These are phyloP conservation scores for Fragum fragum DNA, from an alignment of 2,888 invertebrate species.

Conservation along the genomic window DNA sequence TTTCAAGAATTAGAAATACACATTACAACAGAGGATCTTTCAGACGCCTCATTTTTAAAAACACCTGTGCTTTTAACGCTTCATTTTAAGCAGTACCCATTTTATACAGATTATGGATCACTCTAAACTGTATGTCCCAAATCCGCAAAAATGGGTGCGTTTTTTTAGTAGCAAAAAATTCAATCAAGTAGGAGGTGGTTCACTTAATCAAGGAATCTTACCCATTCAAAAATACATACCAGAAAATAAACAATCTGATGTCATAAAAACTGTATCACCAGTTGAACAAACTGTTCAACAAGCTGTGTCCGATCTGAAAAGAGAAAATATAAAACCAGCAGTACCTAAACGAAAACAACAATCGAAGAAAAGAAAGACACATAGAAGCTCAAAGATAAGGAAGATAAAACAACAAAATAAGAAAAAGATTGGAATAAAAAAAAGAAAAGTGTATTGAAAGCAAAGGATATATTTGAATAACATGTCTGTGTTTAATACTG, in stretches of 20 bases:
- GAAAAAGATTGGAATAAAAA: neutral
- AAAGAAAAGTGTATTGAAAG: neutral
- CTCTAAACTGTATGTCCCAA: slow-evolving; percentile 32
- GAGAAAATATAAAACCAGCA: slow-evolving; percentile 30
- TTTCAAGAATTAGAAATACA: slow-evolving; percentile 18
- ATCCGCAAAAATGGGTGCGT: slow-evolving; percentile 27
- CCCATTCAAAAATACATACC: slow-evolving; percentile 10
- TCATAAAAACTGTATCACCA: slow-evolving; percentile 16
- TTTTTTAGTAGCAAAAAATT: slow-evolving; percentile 18
- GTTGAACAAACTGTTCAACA: slow-evolving; percentile 14
- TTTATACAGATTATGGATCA: slow-evolving; percentile 23
- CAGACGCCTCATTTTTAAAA: too few species aligned
- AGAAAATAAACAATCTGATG: neutral
- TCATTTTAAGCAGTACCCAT: too few species aligned
- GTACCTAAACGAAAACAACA: neutral
- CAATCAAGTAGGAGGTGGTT: slow-evolving; percentile 8
- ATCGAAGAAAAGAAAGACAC: neutral
- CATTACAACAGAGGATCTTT: neutral
- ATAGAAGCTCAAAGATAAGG: neutral
- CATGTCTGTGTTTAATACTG: slow-evolving; percentile 25
- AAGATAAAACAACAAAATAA: neutral
- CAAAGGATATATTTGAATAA: slow-evolving; percentile 20
- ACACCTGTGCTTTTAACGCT: too few species aligned
- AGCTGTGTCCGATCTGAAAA: slow-evolving; percentile 13
- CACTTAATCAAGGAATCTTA: slow-evolving; percentile 12